These are phyloP conservation scores for Oreohelix idahoensis DNA, from an alignment of 1,140 invertebrate genomes.

Conservation along the genomic window DNA sequence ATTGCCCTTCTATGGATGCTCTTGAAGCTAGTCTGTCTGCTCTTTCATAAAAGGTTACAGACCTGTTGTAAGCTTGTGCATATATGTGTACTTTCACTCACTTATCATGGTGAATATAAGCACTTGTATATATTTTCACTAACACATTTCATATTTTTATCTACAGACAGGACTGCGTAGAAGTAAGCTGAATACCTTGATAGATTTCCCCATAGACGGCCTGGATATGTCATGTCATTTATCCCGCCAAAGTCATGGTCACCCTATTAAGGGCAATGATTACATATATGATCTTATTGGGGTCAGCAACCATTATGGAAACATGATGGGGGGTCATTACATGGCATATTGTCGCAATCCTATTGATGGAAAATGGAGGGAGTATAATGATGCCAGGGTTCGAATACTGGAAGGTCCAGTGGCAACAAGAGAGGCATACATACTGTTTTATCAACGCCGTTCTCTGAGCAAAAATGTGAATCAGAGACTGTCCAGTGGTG, in stretches of 20 bases:
- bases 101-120: too few species aligned
- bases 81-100: too few species aligned
- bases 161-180: conserved; percentile 70
- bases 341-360: conserved; percentile 97
- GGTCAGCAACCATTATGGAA: conserved; percentile 95
- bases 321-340: conserved; percentile 91
- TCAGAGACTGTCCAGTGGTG: conserved; percentile 45
- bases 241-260: conserved; percentile 14
- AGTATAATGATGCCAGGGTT: conserved; percentile 78
- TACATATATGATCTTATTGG: conserved; percentile 89
- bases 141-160: background rate
- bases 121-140: background rate
- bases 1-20: too few species aligned
- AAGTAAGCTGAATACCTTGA: conserved; percentile 88
- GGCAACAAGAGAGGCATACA: conserved; percentile 73
- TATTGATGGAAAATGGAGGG: conserved; percentile 94
- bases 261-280: conserved; percentile 49
- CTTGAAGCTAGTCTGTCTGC: too few species aligned
- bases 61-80: too few species aligned
- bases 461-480: conserved; percentile 47
- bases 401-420: conserved; percentile 64
- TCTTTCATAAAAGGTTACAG: too few species aligned
- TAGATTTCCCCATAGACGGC: conserved; percentile 87
- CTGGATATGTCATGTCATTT: conserved; percentile 85
- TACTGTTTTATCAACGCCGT: conserved; percentile 77